Base-by-base conservation (phyloP, 2,113 vertebrate genomes). In the Stegastes partitus region DNA sequence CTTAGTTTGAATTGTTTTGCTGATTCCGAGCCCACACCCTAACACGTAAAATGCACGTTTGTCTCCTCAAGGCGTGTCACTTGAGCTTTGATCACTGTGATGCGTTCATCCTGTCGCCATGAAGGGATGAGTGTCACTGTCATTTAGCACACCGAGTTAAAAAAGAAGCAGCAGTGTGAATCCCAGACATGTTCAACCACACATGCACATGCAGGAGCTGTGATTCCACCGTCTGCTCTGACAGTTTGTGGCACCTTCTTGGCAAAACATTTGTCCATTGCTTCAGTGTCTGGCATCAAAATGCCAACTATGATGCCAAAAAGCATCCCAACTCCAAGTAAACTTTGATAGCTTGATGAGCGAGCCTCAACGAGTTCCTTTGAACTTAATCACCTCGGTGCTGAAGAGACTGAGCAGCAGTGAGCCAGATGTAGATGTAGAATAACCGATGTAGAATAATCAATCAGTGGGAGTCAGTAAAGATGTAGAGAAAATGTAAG, bases 71-170 rank as follows among this genome's bases (percentile, higher is more conserved):
- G 89, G 89, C 84, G 64, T 87, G 69, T 83, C 65, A 65, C 61
- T 44, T 3, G 18, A 9, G 65, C 91, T 93, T 91, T 92, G 88
- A 93, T 93, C 89, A 81, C 0, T 1, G 39, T 59, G 75, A 82
- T 84, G 87, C 34, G 63, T 76, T 89, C 83, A 84, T 84, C 74
- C 86, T 72, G 85, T 89, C 71, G 77, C 70, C 37, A 59, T 50
- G 77, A 78, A 84, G 82, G 90, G 91, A 93, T 92, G 88, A 92
- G 59, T 91, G 92, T 93, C 91, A 92, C 44, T 79, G 78, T 84
- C 91, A 90, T 92, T 93, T 90, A 85, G 81, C 82, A 87, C 88
- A 89, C 83, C 83, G 19, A 37, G 42, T 57, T 16, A 42, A 57
- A 73, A 76, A 47, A 68, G 34, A 76, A 51, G 22, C 61, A 50